These are phyloP conservation scores for Philantomba maxwellii DNA, from an alignment of 2,113 vertebrate genomes.

Conservation along the genomic window DNA sequence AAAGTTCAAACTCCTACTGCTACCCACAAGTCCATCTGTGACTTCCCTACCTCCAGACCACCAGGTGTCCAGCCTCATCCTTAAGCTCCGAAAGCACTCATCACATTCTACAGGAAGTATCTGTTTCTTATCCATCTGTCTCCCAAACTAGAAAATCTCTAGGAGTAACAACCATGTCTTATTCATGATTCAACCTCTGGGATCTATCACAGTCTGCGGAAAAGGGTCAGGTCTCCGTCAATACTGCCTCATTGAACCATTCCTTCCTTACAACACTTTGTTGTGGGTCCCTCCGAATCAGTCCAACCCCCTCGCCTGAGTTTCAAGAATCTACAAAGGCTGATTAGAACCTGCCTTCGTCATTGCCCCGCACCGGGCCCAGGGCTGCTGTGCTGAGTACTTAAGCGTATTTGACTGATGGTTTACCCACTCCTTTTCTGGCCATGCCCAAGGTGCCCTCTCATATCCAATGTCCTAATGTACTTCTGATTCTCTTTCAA, in stretches of 20 bases:
- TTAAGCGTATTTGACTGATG: accelerated
- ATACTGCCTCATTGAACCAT: background rate
- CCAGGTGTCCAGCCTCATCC: background rate
- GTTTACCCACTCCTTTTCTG: background rate
- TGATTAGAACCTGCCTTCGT: background rate
- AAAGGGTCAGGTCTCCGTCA: background rate
- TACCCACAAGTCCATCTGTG: no score
- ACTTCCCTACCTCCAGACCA: background rate
- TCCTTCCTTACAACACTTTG: background rate
- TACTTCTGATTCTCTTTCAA: background rate
- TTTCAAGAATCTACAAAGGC: background rate
- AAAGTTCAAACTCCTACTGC: background rate
- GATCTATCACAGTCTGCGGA: accelerated
- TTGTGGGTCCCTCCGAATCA: background rate
- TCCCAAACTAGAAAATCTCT: background rate
- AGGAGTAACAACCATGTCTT: background rate
- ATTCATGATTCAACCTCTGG: background rate
- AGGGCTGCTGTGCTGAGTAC: no score
- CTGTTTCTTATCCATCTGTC: background rate
- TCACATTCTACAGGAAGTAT: background rate
- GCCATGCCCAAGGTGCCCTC: background rate
- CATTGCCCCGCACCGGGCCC: accelerated
- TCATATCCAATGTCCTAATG: background rate
- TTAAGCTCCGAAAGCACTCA: background rate
- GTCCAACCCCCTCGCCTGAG: background rate